Evolutionary conservation across 2,888 invertebrate species (phyloP).

Genomic region (Mylabris sibirica): DNA sequence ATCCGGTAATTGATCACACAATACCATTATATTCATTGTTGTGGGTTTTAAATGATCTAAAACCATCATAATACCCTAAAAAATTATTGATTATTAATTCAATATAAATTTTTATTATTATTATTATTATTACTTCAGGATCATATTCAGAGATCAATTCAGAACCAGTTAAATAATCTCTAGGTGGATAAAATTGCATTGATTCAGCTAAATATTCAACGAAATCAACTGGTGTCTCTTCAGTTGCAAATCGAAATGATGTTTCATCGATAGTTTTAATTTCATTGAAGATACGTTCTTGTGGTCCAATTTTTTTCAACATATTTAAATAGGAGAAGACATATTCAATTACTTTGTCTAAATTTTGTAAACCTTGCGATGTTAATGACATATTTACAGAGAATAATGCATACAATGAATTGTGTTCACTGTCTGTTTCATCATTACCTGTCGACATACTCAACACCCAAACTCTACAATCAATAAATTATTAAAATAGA

Average conservation of each 20-base stretch:
- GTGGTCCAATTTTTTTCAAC: slow-evolving; percentile 72
- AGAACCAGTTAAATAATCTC: slow-evolving; percentile 80
- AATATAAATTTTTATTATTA: neutral
- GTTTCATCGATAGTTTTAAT: slow-evolving; percentile 78
- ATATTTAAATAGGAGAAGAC: slow-evolving; percentile 83
- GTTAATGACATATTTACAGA: slow-evolving; percentile 78
- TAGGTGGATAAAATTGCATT: slow-evolving; percentile 82
- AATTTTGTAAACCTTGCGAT: slow-evolving; percentile 75
- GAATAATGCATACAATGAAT: slow-evolving; percentile 80
- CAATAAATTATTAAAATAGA: slow-evolving; percentile 20
- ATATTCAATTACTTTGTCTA: slow-evolving; percentile 76
- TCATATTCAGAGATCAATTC: slow-evolving; percentile 80
- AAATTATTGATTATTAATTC: neutral
- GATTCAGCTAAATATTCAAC: slow-evolving; percentile 79
- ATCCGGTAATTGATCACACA: slow-evolving; percentile 68
- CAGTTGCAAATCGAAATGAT: slow-evolving; percentile 75
- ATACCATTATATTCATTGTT: slow-evolving; percentile 74
- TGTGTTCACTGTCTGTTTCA: slow-evolving; percentile 80
- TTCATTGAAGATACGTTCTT: slow-evolving; percentile 75
- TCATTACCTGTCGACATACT: slow-evolving; percentile 75
- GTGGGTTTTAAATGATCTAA: slow-evolving; percentile 70
- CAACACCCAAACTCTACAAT: slow-evolving; percentile 75
- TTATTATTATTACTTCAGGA: slow-evolving; percentile 63
- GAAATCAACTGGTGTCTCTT: slow-evolving; percentile 75
- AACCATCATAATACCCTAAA: slow-evolving; percentile 68